Percentiles rank a stretch among this genome's conserved stretches.
phyloP scores from a whole-genome alignment of 2,888 invertebrate species.

The Perdita meconis region DNA sequence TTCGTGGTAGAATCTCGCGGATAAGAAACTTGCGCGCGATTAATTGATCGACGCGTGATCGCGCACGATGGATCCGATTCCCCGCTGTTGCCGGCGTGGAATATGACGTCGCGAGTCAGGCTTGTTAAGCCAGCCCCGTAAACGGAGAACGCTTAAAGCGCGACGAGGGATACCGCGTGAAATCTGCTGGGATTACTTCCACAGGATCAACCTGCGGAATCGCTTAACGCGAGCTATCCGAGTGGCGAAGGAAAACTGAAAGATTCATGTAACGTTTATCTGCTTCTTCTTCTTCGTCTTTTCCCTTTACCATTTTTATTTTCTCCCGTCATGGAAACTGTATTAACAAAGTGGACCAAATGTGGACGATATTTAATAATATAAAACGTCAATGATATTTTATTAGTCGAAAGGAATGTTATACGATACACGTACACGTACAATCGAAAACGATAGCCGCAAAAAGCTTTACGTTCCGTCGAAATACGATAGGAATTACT shows the following conservation, averaged over 20 bases:
- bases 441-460: not conserved
- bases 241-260: not conserved
- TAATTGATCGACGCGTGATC: constrained; percentile 67
- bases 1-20: constrained; percentile 24
- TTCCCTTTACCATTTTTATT: too few relatives aligned
- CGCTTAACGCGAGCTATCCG: not conserved
- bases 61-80: constrained; percentile 38
- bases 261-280: not conserved
- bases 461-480: constrained; percentile 2
- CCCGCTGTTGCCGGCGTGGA: constrained; percentile 19
- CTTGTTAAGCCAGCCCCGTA: constrained; percentile 34
- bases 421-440: too few relatives aligned
- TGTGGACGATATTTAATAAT: not conserved
- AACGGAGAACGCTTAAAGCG: constrained; percentile 25
- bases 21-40: constrained; percentile 27
- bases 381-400: not conserved
- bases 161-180: constrained; percentile 27
- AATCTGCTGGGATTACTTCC: constrained; percentile 29
- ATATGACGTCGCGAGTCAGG: constrained; percentile 35
- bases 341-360: not conserved
- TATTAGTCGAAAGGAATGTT: not conserved
- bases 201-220: constrained; percentile 9
- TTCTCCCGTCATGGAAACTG: too few relatives aligned
- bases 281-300: not conserved
- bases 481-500: not conserved